A percentile compares a stretch with the other conserved stretches of the same genome.
These are phyloP conservation scores for Troides aeacus DNA, from an alignment of 2,888 invertebrate species.

Conservation along the genomic window DNA sequence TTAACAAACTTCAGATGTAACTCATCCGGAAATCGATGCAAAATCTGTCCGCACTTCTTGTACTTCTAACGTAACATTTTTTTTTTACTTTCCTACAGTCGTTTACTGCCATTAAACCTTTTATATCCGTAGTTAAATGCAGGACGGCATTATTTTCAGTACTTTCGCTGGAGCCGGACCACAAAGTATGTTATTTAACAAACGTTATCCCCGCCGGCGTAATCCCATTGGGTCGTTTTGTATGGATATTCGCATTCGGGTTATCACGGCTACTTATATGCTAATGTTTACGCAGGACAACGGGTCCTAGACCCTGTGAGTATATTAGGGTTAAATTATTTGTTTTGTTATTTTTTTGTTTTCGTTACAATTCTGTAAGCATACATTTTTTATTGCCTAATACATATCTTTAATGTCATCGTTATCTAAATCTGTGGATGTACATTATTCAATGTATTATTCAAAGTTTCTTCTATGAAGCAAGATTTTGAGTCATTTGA, in stretches of 20 bases:
- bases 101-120: slow-evolving; percentile 5
- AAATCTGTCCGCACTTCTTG: not conserved
- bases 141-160: slow-evolving; percentile 17
- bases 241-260: slow-evolving; percentile 13
- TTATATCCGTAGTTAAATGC: slow-evolving; percentile 8
- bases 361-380: not conserved
- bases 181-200: slow-evolving; percentile 15
- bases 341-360: not conserved
- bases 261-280: slow-evolving; percentile 20
- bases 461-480: too few relatives aligned
- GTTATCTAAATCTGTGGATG: too few relatives aligned
- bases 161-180: slow-evolving; percentile 6
- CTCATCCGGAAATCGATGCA: not conserved
- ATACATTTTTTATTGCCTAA: not conserved
- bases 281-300: slow-evolving; percentile 17
- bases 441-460: too few relatives aligned
- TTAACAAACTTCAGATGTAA: not conserved
- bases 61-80: not conserved
- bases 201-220: slow-evolving; percentile 19
- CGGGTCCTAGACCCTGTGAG: slow-evolving; percentile 5
- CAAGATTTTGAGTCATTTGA: too few relatives aligned
- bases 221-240: slow-evolving; percentile 25
- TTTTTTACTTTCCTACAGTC: not conserved
- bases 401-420: not conserved
- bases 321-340: slow-evolving; percentile 15